Conservation (phyloP, 2,888 invertebrate species). For the Rhopalosiphum nymphaeae region DNA sequence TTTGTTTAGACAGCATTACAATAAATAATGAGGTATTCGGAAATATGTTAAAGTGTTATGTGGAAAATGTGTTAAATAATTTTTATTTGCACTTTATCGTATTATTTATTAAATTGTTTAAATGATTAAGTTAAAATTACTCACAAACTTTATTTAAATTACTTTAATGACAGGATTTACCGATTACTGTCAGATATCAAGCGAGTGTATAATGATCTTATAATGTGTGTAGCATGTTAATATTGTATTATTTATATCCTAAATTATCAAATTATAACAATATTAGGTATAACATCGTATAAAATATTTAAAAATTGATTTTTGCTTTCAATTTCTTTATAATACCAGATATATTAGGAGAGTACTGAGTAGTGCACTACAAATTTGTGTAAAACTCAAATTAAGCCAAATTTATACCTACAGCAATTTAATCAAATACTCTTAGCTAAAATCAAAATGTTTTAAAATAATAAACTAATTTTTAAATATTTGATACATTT, state of each 20-base stretch:
- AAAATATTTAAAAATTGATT: neutral
- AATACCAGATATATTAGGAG: neutral
- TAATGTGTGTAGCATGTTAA: neutral
- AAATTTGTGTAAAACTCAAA: neutral
- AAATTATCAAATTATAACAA: neutral
- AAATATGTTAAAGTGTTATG: neutral
- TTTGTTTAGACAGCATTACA: neutral
- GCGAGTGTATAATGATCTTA: neutral
- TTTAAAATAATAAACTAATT: no score
- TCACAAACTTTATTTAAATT: conserved; percentile 11
- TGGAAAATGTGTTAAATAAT: neutral
- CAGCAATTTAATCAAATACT: neutral
- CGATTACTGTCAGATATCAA: conserved; percentile 9
- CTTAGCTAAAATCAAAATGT: neutral
- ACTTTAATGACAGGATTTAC: neutral
- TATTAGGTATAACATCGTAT: neutral
- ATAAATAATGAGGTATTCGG: neutral
- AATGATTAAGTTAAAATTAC: neutral
- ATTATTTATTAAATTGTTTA: neutral
- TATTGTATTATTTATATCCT: neutral
- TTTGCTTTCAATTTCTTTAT: neutral
- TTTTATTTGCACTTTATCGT: neutral
- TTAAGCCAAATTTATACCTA: neutral
- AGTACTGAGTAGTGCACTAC: neutral
- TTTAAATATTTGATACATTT: no score